phyloP scores from a whole-genome alignment of 2,888 invertebrate genomes.

The Orthonevra nobilis region DNA sequence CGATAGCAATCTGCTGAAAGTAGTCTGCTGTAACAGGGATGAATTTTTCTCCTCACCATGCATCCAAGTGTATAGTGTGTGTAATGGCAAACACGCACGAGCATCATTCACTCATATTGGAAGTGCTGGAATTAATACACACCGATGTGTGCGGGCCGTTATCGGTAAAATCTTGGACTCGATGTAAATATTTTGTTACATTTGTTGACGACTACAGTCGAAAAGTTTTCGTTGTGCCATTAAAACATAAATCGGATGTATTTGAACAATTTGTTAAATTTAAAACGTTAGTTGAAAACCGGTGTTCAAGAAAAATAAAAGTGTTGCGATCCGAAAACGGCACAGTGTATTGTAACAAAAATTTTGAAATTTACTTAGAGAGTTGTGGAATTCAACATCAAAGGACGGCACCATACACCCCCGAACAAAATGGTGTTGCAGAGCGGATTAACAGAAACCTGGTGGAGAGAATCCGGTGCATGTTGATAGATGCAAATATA shows the following conservation, averaged over 20 bases:
- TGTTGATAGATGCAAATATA: slow-evolving; percentile 66
- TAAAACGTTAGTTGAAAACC: slow-evolving; percentile 64
- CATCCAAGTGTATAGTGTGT: slow-evolving; percentile 50
- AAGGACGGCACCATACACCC: slow-evolving; percentile 51
- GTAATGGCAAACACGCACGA: slow-evolving; percentile 72
- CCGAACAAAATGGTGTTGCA: slow-evolving; percentile 59
- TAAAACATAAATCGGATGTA: slow-evolving; percentile 53
- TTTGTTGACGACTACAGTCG: slow-evolving; percentile 75
- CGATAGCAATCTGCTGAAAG: slow-evolving; percentile 39
- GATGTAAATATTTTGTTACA: slow-evolving; percentile 75
- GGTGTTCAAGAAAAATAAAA: slow-evolving; percentile 54
- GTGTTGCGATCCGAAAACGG: slow-evolving; percentile 62
- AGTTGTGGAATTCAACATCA: slow-evolving; percentile 59
- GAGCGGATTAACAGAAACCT: slow-evolving; percentile 70
- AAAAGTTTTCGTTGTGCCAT: slow-evolving; percentile 58
- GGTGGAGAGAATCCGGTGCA: slow-evolving; percentile 68
- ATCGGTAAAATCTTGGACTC: slow-evolving; percentile 74
- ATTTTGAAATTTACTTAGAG: slow-evolving; percentile 49
- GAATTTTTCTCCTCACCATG: slow-evolving; percentile 11
- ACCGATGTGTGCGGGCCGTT: slow-evolving; percentile 77
- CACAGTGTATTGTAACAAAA: slow-evolving; percentile 52
- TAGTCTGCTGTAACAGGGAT: slow-evolving; percentile 26
- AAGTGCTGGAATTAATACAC: slow-evolving; percentile 74
- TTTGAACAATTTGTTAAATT: slow-evolving; percentile 62
- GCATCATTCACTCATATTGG: slow-evolving; percentile 60